Conservation (phyloP, 1,140 invertebrate species). For the Coelopa frigida region DNA sequence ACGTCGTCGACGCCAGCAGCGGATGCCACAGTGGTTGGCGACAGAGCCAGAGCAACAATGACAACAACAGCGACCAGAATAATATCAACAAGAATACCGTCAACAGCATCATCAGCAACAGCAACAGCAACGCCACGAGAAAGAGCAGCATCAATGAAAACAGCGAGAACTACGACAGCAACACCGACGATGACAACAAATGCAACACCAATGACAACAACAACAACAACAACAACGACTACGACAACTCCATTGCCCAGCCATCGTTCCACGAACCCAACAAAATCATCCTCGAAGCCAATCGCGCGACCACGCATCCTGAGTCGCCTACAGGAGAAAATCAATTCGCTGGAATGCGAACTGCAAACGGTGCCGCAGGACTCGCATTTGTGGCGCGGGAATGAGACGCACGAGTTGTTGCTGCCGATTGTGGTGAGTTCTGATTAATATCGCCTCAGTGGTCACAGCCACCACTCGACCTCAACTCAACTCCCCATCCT, state of each 20-base stretch:
- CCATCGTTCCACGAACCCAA: constrained; percentile 31
- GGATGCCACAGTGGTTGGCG: neutral
- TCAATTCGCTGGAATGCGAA: constrained; percentile 54
- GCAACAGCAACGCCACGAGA: neutral
- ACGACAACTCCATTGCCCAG: neutral
- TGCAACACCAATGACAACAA: neutral
- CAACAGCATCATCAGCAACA: neutral
- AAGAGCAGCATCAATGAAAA: constrained; percentile 4
- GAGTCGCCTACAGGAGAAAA: constrained; percentile 50
- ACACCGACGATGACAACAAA: neutral
- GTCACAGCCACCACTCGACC: too few species aligned
- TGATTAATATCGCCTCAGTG: too few species aligned
- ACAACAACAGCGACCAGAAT: neutral
- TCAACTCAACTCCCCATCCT: too few species aligned
- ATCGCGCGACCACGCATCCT: constrained; percentile 38
- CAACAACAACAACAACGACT: neutral
- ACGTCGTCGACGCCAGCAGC: neutral
- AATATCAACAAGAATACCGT: neutral
- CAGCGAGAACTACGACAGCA: constrained; percentile 2
- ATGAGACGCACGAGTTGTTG: constrained; percentile 58
- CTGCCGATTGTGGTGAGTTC: constrained; percentile 58
- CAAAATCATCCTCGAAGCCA: constrained; percentile 36
- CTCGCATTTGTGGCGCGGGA: constrained; percentile 57
- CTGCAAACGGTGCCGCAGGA: constrained; percentile 53
- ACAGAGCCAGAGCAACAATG: neutral